Evolutionary conservation across 92 coral and sea anemone species (phyloP), one percentile per base, ranked within the genome.

Genomic region (Pocillopora meandrina): DNA sequence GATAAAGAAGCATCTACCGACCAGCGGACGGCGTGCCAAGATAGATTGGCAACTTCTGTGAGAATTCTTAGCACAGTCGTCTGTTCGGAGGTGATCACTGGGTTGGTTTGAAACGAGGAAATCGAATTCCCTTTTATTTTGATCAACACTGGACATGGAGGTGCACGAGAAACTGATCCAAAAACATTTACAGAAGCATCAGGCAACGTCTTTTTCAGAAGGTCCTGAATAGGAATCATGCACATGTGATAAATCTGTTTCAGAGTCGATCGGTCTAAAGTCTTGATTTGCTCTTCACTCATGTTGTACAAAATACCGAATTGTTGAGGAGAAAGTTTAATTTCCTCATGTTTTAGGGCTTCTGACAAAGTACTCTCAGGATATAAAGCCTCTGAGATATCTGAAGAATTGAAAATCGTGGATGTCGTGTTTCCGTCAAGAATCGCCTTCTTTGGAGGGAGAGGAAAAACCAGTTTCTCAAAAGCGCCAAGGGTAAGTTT

Each of bases 251-350:
- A 76, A 11, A 93, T 72, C 85, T 93, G 91, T 20, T 62, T 64
- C 18, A 91, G 65, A 0, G 91, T 89, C 23, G 90, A 62, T 47
- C 86, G 78, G 20, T 68, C 87, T 8, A 90, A 68, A 56, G 89
- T 71, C 34, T 78, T 82, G 65, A 36, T 65, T 74, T 93, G 97
- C 55, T 89, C 89, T 56, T 2, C 56, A 14, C 89, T 87, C 35
- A 86, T 60, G 42, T 93, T 92, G 82, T 91, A 93, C 23, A 93
- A 77, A 57, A 91, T 81, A 2, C 88, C 93, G 63, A 93, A 82
- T 33, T 93, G 80, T 47, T 66, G 65, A 21, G 47, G 26, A 12
- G 85, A 71, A 31, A 82, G 83, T 0, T 77, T 56, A 18, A 90
- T 20, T 12, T 77, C 85, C 59, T 76, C 70, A 1, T 89, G 70